phyloP scores from a whole-genome alignment of 2,797 vertebrate species.

The Threskiornis aethiopicus region DNA sequence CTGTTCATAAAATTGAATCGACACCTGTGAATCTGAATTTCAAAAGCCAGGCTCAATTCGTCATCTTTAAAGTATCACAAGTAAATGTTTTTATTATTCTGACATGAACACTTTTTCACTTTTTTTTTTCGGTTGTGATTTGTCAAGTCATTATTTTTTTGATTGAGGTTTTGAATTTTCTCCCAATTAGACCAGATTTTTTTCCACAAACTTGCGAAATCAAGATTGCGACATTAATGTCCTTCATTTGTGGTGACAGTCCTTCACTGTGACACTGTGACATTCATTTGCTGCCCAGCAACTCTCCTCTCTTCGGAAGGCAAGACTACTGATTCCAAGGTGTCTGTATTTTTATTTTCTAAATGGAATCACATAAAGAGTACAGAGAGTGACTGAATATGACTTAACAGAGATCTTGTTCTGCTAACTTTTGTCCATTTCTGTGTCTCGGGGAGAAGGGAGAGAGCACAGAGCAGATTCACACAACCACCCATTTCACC shows the following conservation, averaged over 20 bases:
- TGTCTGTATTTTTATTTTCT: not conserved
- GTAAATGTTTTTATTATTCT: not conserved
- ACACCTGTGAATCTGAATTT: not conserved
- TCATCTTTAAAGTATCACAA: not conserved
- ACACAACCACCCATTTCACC: not conserved
- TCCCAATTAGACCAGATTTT: not conserved
- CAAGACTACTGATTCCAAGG: not conserved
- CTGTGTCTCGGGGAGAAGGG: not conserved
- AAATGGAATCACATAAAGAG: not conserved
- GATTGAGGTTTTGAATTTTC: not conserved
- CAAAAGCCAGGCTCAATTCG: not conserved
- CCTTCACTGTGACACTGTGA: not conserved
- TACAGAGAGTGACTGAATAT: not conserved
- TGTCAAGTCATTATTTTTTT: not conserved
- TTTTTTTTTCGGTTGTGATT: not conserved
- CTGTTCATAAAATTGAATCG: not conserved
- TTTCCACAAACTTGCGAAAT: not conserved
- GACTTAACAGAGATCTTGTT: not conserved
- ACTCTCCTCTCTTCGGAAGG: not conserved
- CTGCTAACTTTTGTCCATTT: not conserved
- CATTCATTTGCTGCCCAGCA: not conserved
- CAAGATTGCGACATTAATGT: not conserved
- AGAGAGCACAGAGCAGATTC: not conserved
- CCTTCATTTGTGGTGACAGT: not conserved
- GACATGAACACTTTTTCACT: not conserved